These are phyloP conservation scores for Mastacembelus armatus DNA, from an alignment of 2,797 vertebrate genomes.

Conservation along the genomic window DNA sequence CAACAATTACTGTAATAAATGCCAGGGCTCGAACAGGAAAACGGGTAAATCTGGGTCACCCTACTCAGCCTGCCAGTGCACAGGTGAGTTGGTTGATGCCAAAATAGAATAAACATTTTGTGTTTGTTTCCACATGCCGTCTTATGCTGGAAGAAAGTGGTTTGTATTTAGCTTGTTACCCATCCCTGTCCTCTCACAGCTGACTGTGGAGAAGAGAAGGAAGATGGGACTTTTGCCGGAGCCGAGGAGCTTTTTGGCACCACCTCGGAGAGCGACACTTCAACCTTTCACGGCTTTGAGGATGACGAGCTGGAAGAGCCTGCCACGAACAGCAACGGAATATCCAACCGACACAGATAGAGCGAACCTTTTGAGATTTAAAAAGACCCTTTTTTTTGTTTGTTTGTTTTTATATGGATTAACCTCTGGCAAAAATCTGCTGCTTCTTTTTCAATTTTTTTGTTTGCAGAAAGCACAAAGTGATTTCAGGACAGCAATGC, in stretches of 20 bases:
- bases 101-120: too few species aligned
- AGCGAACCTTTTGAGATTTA: constrained; percentile 63
- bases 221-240: constrained; percentile 86
- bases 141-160: too few species aligned
- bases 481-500: constrained; percentile 82
- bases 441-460: constrained; percentile 81
- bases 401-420: constrained; percentile 73
- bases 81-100: constrained; percentile 86
- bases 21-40: constrained; percentile 94
- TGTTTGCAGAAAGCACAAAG: constrained; percentile 85
- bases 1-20: constrained; percentile 98
- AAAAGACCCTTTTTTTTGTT: constrained; percentile 54
- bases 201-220: constrained; percentile 91
- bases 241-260: constrained; percentile 98
- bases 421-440: constrained; percentile 83
- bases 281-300: constrained; percentile 98
- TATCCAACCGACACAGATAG: constrained; percentile 90
- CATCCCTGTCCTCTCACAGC: constrained; percentile 82
- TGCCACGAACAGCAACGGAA: constrained; percentile 87
- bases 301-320: constrained; percentile 96
- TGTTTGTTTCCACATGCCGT: too few species aligned
- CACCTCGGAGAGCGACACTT: constrained; percentile 98
- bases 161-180: too few species aligned
- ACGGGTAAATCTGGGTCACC: constrained; percentile 89
- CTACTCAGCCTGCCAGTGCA: constrained; percentile 92